Base-by-base conservation (phyloP, 2,113 vertebrate genomes). In the Parus major region DNA sequence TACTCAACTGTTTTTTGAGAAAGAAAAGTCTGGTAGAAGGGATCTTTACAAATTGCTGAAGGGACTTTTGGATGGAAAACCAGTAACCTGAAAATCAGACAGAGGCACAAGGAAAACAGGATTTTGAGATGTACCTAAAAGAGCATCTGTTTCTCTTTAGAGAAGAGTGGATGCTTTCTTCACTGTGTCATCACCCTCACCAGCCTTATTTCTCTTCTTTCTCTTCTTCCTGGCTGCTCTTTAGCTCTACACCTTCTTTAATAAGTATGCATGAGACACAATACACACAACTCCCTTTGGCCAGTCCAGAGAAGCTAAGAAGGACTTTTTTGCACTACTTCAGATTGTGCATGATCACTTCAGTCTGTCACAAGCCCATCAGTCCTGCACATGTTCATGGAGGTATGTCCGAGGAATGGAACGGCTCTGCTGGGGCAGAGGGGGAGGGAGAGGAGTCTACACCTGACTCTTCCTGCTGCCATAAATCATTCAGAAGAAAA, bases 331-430 rank as follows among this genome's bases (percentile, higher is more conserved):
- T 65, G 35, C 69, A 24, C 29, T 53, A 22, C 46, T 59, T 65
- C 20, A 9, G 5, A 10, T 47, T n/a, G 31, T 5, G 11, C 3
- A 2, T 0, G 0, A 35, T 46, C 50, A 42, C 41, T 47, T 84
- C 28, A 15, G 33, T 44, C 55, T 64, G 46, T 78, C 64, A 87
- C 44, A 56, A 56, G 56, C 50, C 33, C 1, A 1, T 27, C 60
- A 59, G 59, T 50, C 57, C 53, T 68, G 35, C 44, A 35, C 33
- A 3, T 5, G 13, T 41, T 46, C 33, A 6, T 28, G 53, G 31
- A 64, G 18, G 7, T 39, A 81, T 64, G 29, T 60, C 33, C 0
- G 0, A 72, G 41, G 50, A 59, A 17, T 59, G 0, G 11, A 46
- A 64, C 20, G 29, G 33, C 33, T 33, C 36, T 44, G 42, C 16